A percentile compares a stretch with the other conserved stretches of the same genome.
phyloP scores from a whole-genome alignment of 2,797 vertebrate species.

The Lithobates pipiens region DNA sequence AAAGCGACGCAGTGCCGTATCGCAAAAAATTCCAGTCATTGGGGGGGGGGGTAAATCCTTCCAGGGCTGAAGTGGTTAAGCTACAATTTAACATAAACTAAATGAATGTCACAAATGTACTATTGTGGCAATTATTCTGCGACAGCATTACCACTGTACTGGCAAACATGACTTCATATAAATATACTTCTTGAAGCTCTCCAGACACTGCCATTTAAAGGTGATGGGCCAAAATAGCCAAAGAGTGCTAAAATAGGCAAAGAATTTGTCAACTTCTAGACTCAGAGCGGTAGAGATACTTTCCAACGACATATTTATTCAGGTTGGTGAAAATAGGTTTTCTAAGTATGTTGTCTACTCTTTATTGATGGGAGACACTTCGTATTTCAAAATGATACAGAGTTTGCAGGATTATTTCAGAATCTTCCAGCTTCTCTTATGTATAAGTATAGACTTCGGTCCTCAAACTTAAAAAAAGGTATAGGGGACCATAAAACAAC shows the following conservation, averaged over 20 bases:
- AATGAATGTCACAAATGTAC: not conserved
- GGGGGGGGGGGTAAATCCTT: too few species aligned
- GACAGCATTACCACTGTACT: too few species aligned
- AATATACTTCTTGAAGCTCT: not conserved
- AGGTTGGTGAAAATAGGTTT: not conserved
- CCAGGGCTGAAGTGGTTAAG: too few species aligned
- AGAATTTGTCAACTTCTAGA: not conserved
- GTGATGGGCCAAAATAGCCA: not conserved
- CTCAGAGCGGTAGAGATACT: not conserved
- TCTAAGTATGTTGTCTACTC: not conserved
- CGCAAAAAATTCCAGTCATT: too few species aligned
- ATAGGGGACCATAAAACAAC: not conserved
- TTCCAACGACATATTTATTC: not conserved
- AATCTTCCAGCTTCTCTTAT: not conserved
- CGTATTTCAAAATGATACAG: not conserved
- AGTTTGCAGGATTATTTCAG: not conserved
- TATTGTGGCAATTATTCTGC: not conserved
- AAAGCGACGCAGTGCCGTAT: too few species aligned
- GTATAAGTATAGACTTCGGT: not conserved
- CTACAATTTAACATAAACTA: not conserved
- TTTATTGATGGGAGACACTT: not conserved
- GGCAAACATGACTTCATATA: not conserved
- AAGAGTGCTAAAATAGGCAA: not conserved
- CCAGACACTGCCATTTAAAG: not conserved
- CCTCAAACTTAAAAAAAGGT: not conserved